Base-by-base conservation (phyloP, 2,797 vertebrate species). In the Florisuga fusca region DNA sequence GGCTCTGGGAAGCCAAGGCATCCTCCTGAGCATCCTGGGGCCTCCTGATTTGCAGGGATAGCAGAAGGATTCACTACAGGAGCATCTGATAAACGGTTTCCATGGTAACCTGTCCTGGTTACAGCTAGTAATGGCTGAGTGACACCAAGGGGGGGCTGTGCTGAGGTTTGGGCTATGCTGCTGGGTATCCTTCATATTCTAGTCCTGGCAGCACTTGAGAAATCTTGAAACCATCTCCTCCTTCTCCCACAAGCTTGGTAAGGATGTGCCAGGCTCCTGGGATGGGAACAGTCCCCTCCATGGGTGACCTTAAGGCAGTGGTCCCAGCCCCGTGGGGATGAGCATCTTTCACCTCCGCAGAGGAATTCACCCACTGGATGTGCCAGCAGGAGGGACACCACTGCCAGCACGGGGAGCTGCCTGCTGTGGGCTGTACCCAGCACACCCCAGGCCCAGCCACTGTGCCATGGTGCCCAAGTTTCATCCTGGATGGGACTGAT, bases 221-320 rank as follows among this genome's bases (percentile, higher is more conserved):
- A 36, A 51, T 1, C 43, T 48, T 12, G 13, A 17, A 61, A 16
- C 1, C 1, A 2, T 15, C 34, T 84, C 38, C 20, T 75, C 25
- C 12, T 29, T 13, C 41, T 18, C 27, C 23, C 54, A 13, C 45
- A 12, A 15, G 20, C 57, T 33, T 1, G 2, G 38, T 1, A 46
- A 46, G 43, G 7, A 2, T 0, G 2, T 26, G 17, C 48, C 4
- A 3, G 48, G 63, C 33, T 66, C 43, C 23, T 12, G 66, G 61
- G 26, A 10, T 11, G 50, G 54, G 67, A 31, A n/a, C 1, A 0
- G 51, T 26, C 19, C 34, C 34, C 38, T 45, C 31, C 25, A 5
- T 1, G 12, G 3, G 11, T 36, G 31, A 38, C 9, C 5, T 0
- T 1, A 33, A 22, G 34, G 27, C 0, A 7, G 31, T 0, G 0